Percentiles rank a stretch among this genome's conserved stretches.
These are phyloP conservation scores for Todus mexicanus DNA, from an alignment of 2,797 vertebrate genomes.

Conservation along the genomic window DNA sequence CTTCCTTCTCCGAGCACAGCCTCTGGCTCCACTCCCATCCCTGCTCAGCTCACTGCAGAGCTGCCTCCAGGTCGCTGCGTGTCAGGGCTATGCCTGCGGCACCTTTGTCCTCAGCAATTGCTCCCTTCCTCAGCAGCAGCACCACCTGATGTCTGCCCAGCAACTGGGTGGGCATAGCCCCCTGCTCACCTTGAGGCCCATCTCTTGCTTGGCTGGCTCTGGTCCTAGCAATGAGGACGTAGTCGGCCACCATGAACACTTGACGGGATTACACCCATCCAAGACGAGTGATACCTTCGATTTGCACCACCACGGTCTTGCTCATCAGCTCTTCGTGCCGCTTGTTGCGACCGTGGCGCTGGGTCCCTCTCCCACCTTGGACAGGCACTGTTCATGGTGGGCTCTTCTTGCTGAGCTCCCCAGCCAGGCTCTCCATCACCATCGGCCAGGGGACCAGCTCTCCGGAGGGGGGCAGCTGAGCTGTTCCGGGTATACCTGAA, in stretches of 20 bases:
- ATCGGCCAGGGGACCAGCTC: neutral
- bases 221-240: accelerated
- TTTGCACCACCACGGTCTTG: accelerated
- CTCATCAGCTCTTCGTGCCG: neutral
- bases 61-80: neutral
- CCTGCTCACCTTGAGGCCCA: neutral
- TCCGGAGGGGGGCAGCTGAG: no score
- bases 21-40: neutral
- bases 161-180: accelerated
- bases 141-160: neutral
- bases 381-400: accelerated
- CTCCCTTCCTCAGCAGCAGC: neutral
- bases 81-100: neutral
- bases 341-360: accelerated
- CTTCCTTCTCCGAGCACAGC: neutral
- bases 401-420: neutral
- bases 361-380: neutral
- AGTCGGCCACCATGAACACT: neutral
- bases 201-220: accelerated
- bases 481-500: neutral
- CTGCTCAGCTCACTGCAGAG: neutral
- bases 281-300: neutral
- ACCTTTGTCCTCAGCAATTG: neutral
- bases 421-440: neutral
- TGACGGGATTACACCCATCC: neutral